phyloP scores from a whole-genome alignment of 2,888 invertebrate genomes.

The Nephrotoma flavescens region DNA sequence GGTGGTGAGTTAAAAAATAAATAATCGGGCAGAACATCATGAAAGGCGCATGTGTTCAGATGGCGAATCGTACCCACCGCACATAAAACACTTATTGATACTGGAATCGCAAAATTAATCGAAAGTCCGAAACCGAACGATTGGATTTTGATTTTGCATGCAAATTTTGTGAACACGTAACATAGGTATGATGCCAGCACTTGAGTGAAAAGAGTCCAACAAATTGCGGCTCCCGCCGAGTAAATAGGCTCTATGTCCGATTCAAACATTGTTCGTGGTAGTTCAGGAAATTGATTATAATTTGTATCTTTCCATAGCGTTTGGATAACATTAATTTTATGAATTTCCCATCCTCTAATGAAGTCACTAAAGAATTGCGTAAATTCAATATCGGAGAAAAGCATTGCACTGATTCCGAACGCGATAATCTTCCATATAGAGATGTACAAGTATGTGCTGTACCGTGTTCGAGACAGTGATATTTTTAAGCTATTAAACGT shows the following conservation, averaged over 20 bases:
- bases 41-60: constrained; percentile 52
- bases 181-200: constrained; percentile 48
- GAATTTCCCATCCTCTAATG: constrained; percentile 35
- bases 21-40: constrained; percentile 57
- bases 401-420: constrained; percentile 48
- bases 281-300: constrained; percentile 5
- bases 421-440: constrained; percentile 62
- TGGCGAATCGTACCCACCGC: constrained; percentile 48
- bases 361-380: constrained; percentile 33
- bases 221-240: constrained; percentile 21
- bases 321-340: constrained; percentile 38
- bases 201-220: constrained; percentile 52
- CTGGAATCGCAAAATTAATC: constrained; percentile 58
- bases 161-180: constrained; percentile 58
- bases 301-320: constrained; percentile 23
- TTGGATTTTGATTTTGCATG: constrained; percentile 81
- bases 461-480: constrained; percentile 47
- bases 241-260: not conserved
- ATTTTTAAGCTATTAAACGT: constrained; percentile 1
- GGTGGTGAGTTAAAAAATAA: constrained; percentile 74
- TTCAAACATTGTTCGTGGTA: constrained; percentile 35
- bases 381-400: constrained; percentile 32
- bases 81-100: constrained; percentile 52
- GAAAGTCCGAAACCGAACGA: constrained; percentile 76
- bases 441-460: constrained; percentile 56